Evolutionary conservation across 2,888 invertebrate species (phyloP).

Genomic region (Apamea epomidion): DNA sequence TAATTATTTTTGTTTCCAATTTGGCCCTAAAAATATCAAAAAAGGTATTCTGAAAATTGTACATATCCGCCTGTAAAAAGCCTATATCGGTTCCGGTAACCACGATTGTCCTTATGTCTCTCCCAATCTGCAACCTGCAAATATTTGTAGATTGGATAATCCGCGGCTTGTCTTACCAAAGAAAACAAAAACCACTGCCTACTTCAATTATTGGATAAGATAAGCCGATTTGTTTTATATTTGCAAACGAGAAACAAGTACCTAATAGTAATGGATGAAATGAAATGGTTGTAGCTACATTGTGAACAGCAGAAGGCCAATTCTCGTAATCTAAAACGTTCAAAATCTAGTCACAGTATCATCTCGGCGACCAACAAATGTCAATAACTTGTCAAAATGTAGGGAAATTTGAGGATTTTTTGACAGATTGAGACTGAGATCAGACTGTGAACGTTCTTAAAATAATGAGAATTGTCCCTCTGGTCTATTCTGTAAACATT

Average conservation of each 20-base stretch:
- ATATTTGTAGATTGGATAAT: not conserved
- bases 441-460: too few species aligned
- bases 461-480: too few species aligned
- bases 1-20: not conserved
- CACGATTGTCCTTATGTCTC: not conserved
- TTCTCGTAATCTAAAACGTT: too few species aligned
- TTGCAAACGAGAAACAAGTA: not conserved
- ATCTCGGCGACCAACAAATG: too few species aligned
- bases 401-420: too few species aligned
- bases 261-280: not conserved
- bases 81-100: not conserved
- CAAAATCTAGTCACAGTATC: too few species aligned
- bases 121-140: not conserved
- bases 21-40: constrained; percentile 4
- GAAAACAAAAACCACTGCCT: not conserved
- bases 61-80: constrained; percentile 17
- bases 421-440: too few species aligned
- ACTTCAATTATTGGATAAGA: not conserved
- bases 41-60: not conserved
- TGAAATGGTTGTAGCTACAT: not conserved
- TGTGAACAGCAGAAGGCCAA: not conserved
- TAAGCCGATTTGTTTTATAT: not conserved
- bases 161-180: not conserved
- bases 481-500: not conserved
- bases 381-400: too few species aligned